Evolutionary conservation across 1,140 invertebrate species (phyloP).

Genomic region (Polyergus mexicanus): DNA sequence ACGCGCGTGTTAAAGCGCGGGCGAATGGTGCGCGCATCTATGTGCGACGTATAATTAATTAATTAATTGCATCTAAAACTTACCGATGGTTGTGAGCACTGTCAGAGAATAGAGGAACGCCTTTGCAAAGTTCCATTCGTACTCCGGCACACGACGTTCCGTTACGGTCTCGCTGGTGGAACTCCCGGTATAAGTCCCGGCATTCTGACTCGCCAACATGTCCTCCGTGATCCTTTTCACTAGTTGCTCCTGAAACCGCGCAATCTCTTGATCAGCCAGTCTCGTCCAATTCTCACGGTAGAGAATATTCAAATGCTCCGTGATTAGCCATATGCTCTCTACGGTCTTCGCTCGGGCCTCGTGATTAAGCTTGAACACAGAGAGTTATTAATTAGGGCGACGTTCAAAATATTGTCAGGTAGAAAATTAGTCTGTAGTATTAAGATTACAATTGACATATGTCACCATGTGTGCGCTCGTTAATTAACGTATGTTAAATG

Average conservation of each 20-base stretch:
- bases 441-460: conserved; percentile 13
- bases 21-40: neutral
- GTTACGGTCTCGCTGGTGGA: conserved; percentile 77
- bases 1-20: conserved; percentile 11
- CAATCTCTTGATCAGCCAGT: conserved; percentile 94
- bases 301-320: conserved; percentile 96
- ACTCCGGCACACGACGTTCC: conserved; percentile 83
- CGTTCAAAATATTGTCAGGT: conserved; percentile 32
- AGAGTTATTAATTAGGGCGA: conserved; percentile 48
- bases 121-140: conserved; percentile 97
- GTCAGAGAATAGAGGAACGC: conserved; percentile 98
- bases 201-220: conserved; percentile 88
- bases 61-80: conserved; percentile 84
- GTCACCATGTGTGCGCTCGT: neutral
- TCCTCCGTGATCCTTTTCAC: conserved; percentile 93
- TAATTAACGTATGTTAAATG: conserved; percentile 25
- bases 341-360: conserved; percentile 92
- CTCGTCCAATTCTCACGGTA: conserved; percentile 98
- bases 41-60: conserved; percentile 50
- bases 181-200: conserved; percentile 78
- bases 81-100: conserved; percentile 98
- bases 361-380: conserved; percentile 83
- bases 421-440: neutral
- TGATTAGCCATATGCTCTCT: conserved; percentile 97
- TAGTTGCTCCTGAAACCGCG: conserved; percentile 95